phyloP scores from a whole-genome alignment of 2,797 vertebrate genomes.

The Chanos chanos region DNA sequence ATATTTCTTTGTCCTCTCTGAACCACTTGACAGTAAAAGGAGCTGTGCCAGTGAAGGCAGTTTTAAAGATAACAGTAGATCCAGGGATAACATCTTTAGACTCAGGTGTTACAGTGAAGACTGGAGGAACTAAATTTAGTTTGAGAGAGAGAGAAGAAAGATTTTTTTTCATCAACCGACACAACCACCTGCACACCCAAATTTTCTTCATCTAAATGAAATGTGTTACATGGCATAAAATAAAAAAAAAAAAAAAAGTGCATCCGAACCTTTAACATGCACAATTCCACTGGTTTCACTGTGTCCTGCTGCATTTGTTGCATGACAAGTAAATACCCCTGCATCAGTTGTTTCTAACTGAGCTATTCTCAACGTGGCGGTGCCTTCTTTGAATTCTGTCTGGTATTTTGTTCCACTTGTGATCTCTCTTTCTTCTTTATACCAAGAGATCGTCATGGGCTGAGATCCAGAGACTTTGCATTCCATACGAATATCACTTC shows the following conservation, averaged over 20 bases:
- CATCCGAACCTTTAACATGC: constrained; percentile 86
- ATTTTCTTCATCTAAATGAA: neutral
- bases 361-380: constrained; percentile 80
- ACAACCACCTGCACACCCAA: constrained; percentile 7
- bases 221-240: too few relatives aligned
- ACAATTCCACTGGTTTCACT: constrained; percentile 90
- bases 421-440: constrained; percentile 88
- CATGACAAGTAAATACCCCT: constrained; percentile 90
- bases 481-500: constrained; percentile 76
- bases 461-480: constrained; percentile 94
- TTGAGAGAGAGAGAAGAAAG: constrained; percentile 13
- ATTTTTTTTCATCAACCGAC: constrained; percentile 18
- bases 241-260: neutral
- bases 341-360: constrained; percentile 81
- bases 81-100: constrained; percentile 87
- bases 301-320: constrained; percentile 89
- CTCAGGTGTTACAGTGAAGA: constrained; percentile 81
- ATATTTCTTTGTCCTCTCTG: constrained; percentile 84
- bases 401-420: constrained; percentile 76
- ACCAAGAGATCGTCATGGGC: constrained; percentile 91
- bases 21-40: constrained; percentile 89
- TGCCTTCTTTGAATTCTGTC: constrained; percentile 84
- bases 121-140: constrained; percentile 82
- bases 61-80: constrained; percentile 81
- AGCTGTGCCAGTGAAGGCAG: constrained; percentile 85